phyloP scores from a whole-genome alignment of 1,140 invertebrate genomes.

The Stegodyphus mimosarum region DNA sequence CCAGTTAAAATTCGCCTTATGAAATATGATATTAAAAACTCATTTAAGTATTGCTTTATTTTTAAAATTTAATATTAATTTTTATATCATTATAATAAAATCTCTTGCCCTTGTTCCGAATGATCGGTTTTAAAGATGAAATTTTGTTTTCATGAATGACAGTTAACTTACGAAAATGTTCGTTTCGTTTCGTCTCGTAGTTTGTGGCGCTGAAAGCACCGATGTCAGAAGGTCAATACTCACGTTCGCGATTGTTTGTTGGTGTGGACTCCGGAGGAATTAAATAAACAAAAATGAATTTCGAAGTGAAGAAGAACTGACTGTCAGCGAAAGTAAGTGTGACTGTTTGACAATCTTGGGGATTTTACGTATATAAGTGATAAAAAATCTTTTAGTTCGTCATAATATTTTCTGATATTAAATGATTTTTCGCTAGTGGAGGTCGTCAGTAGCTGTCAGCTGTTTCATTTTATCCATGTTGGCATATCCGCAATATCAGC shows the following conservation, averaged over 20 bases:
- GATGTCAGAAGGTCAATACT: conserved; percentile 59
- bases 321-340: conserved; percentile 20
- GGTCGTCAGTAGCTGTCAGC: conserved; percentile 42
- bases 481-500: conserved; percentile 37
- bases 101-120: too few relatives aligned
- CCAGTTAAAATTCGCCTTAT: too few relatives aligned
- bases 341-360: not conserved
- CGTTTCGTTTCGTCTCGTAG: too few relatives aligned
- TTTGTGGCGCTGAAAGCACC: conserved; percentile 51
- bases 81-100: too few relatives aligned
- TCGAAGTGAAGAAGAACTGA: conserved; percentile 8
- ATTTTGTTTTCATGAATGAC: too few relatives aligned
- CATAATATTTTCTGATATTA: not conserved
- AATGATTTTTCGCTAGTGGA: conserved; percentile 15
- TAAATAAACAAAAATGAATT: conserved; percentile 50
- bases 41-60: too few relatives aligned
- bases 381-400: not conserved
- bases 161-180: too few relatives aligned
- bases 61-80: too few relatives aligned
- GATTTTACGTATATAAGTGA: not conserved
- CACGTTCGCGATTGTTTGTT: conserved; percentile 50
- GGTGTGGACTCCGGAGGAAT: conserved; percentile 19
- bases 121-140: too few relatives aligned
- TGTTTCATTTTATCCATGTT: conserved; percentile 55
- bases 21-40: too few relatives aligned